Evolutionary conservation across 2,888 invertebrate species (phyloP), one percentile per base, ranked within the genome.

Genomic region (Urechis unicinctus): DNA sequence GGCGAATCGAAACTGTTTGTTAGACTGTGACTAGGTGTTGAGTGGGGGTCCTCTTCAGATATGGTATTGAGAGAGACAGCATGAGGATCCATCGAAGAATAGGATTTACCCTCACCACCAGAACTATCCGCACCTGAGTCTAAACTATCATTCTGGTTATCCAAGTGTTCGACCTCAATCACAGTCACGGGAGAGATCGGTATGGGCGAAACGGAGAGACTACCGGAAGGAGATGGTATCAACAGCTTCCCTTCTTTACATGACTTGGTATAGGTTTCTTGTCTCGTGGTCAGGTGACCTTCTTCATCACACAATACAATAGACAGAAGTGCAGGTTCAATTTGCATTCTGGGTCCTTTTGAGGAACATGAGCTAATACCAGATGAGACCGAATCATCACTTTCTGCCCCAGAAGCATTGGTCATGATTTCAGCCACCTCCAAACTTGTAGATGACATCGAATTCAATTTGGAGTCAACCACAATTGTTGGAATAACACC

Each of bases 61-160:
- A 36, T 36, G 17, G 36, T 13, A 9, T 13, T 36, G 9, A 36
- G 17, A 13, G 36, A 17, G 9, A 17, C 36, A 36, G 36, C 9
- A 13, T 9, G 36, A 17, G 9, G 36, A 17, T 17, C 9, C 36
- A 9, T 17, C 9, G 36, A 36, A 17, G 36, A 9, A 36, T 9
- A 13, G 17, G 36, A 36, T 36, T 36, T 36, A 36, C 9, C 9
- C 36, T 36, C 36, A 36, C 36, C 36, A 13, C n/a, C n/a, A n/a
- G n/a, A n/a, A n/a, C n/a, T n/a, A n/a, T n/a, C n/a, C n/a, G n/a
- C 31, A 28, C 28, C 48, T 1, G 52, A 26, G 42, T 72, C 72
- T 3, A 70, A 30, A 52, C 66, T 67, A 53, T 73, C 72, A 52
- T 66, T 67, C 54, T 68, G 69, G 57, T 71, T 74, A 59, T 73